These are phyloP conservation scores for Zophobas morio DNA, from an alignment of 1,140 invertebrate species.

Conservation along the genomic window DNA sequence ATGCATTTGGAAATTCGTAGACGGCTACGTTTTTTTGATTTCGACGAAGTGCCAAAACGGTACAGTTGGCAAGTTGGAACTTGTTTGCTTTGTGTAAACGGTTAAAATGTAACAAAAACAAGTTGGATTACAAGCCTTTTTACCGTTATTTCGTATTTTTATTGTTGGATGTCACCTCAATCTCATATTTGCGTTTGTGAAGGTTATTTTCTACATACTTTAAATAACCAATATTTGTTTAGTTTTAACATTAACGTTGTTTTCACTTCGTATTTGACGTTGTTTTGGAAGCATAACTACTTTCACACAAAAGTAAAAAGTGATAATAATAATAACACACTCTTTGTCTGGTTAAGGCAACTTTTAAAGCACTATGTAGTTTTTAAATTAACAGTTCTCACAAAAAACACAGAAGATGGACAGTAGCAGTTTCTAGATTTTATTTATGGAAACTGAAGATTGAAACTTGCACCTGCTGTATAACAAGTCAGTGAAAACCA, in stretches of 20 bases:
- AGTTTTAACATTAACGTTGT: slow-evolving; percentile 9
- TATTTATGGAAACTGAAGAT: slow-evolving; percentile 14
- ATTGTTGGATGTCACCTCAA: slow-evolving; percentile 2
- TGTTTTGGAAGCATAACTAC: neutral
- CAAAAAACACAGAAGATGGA: neutral
- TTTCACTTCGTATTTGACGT: slow-evolving; percentile 8
- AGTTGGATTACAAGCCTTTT: neutral
- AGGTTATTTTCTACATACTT: neutral
- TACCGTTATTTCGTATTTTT: slow-evolving; percentile 17
- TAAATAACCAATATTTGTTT: slow-evolving; percentile 24
- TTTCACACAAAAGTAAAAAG: slow-evolving; percentile 32
- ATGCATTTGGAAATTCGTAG: neutral
- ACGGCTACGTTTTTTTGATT: neutral
- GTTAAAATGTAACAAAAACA: slow-evolving; percentile 35
- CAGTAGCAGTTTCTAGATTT: neutral
- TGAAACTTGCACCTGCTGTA: slow-evolving; percentile 1
- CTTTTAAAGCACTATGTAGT: neutral
- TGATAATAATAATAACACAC: slow-evolving; percentile 23
- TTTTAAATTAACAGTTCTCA: neutral
- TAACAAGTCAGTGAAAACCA: slow-evolving; percentile 6
- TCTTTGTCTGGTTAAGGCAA: neutral
- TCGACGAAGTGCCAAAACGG: neutral
- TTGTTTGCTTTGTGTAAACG: slow-evolving; percentile 10
- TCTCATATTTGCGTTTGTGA: neutral
- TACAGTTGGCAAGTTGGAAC: slow-evolving; percentile 3